These are phyloP conservation scores for Myxocyprinus asiaticus DNA, from an alignment of 2,113 vertebrate genomes.

Conservation along the genomic window DNA sequence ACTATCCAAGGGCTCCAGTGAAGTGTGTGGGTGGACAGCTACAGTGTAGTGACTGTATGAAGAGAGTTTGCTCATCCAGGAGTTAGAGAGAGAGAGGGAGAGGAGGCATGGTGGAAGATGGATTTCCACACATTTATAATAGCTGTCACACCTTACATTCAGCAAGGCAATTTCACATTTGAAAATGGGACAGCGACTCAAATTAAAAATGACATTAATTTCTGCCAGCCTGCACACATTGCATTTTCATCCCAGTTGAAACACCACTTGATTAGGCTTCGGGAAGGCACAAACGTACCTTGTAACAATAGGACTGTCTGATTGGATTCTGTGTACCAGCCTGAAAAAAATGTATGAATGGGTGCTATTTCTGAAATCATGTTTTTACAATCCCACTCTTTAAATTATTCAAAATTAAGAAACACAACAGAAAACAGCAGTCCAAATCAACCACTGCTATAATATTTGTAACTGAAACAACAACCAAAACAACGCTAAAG, in stretches of 20 bases:
- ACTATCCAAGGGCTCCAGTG: constrained; percentile 48
- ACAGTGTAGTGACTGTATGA: constrained; percentile 53
- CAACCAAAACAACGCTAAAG: too few relatives aligned
- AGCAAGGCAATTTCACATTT: constrained; percentile 64
- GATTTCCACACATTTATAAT: constrained; percentile 69
- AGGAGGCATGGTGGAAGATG: constrained; percentile 60
- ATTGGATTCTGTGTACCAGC: constrained; percentile 38
- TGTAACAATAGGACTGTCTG: constrained; percentile 48
- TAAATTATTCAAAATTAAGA: neutral
- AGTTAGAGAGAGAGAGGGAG: constrained; percentile 11
- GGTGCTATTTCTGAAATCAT: neutral
- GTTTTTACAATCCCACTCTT: neutral
- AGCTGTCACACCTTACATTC: constrained; percentile 66
- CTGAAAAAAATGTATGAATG: neutral
- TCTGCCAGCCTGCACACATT: constrained; percentile 59
- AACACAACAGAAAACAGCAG: neutral
- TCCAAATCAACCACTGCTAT: neutral
- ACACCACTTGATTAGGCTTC: constrained; percentile 50
- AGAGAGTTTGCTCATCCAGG: constrained; percentile 49
- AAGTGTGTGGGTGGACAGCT: constrained; percentile 54
- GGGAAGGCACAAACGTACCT: constrained; percentile 34
- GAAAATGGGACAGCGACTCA: constrained; percentile 62
- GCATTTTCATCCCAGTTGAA: constrained; percentile 59
- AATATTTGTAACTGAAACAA: neutral
- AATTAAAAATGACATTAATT: constrained; percentile 70